phyloP scores from a whole-genome alignment of 2,113 vertebrate genomes.

The Shinisaurus crocodilurus region DNA sequence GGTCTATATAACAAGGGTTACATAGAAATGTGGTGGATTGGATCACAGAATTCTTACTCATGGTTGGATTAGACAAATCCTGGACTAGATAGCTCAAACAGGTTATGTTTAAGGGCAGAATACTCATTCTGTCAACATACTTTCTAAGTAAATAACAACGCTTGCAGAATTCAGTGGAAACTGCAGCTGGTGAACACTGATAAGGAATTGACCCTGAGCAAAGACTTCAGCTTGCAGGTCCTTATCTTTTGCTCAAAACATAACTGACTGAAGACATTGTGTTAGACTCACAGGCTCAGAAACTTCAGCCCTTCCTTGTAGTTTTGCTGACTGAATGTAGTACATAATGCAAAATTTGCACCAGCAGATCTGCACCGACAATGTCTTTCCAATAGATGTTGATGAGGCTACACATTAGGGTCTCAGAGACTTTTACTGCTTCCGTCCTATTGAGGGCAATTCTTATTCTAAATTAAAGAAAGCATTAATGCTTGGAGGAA shows the following conservation, averaged over 20 bases:
- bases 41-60: background rate
- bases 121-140: slow-evolving; percentile 3
- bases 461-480: background rate
- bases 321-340: background rate
- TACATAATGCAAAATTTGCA: background rate
- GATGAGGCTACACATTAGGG: background rate
- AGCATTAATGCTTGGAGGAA: background rate
- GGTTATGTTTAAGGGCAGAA: background rate
- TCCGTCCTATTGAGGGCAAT: background rate
- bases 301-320: background rate
- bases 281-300: background rate
- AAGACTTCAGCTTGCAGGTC: slow-evolving; percentile 1
- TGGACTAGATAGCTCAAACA: background rate
- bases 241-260: slow-evolving; percentile 4
- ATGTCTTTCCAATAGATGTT: background rate
- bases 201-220: slow-evolving; percentile 31
- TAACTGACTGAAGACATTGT: slow-evolving; percentile 2
- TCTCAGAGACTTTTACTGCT: background rate
- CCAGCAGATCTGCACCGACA: background rate
- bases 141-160: slow-evolving; percentile 7
- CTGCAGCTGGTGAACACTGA: slow-evolving; percentile 16
- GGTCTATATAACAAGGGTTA: background rate
- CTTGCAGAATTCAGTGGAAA: slow-evolving; percentile 9
- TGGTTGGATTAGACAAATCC: background rate
- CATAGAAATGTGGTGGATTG: background rate